Percentiles rank a stretch among this genome's conserved stretches.
These are phyloP conservation scores for Theristus sp. DNA, from an alignment of 2,888 invertebrate species.

Conservation along the genomic window DNA sequence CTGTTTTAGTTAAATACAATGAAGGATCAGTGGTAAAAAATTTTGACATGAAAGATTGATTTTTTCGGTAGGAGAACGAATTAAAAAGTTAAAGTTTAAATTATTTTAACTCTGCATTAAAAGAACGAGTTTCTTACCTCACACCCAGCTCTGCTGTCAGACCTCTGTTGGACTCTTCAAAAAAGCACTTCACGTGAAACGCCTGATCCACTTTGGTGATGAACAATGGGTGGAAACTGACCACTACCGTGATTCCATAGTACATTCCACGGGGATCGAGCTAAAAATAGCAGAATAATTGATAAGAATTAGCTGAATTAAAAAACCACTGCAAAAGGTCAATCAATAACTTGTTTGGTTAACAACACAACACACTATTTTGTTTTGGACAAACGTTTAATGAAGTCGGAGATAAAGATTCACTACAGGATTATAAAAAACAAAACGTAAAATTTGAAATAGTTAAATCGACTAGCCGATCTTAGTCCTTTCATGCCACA, in stretches of 20 bases:
- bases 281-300: constrained; percentile 11
- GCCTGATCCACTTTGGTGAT: constrained; percentile 30
- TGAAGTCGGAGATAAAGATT: no score
- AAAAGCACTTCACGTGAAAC: constrained; percentile 29
- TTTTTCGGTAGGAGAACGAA: constrained; percentile 29
- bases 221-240: constrained; percentile 28
- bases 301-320: no score
- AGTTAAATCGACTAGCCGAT: no score
- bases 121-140: no score
- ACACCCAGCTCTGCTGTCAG: constrained; percentile 28
- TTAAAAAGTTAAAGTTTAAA: no score
- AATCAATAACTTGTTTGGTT: no score
- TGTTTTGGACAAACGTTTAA: no score
- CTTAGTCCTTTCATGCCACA: constrained; percentile 26
- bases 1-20: constrained; percentile 30
- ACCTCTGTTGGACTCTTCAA: constrained; percentile 26
- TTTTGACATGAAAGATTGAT: constrained; percentile 27
- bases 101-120: no score
- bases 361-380: no score
- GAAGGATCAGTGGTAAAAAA: constrained; percentile 27
- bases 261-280: constrained; percentile 29
- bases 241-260: constrained; percentile 27
- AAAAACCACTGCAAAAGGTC: no score
- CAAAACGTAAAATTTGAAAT: no score
- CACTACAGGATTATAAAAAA: no score